Conservation (phyloP, 2,888 invertebrate genomes). For the Drosophila hawaiiensis region DNA sequence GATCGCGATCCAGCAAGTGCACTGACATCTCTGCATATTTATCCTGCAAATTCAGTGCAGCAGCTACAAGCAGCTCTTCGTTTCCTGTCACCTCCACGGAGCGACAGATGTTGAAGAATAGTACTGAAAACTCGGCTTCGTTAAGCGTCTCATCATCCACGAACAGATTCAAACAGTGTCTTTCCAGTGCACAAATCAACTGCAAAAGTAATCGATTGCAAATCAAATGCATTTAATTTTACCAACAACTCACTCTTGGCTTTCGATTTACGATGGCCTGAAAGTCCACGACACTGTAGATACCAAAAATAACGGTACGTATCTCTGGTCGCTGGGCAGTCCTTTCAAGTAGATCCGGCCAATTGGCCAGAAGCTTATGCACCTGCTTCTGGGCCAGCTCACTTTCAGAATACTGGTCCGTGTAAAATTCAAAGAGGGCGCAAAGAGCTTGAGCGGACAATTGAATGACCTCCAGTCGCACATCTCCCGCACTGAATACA, state of each 20-base stretch:
- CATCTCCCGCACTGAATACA: conserved; percentile 30
- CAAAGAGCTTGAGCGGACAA: conserved; percentile 49
- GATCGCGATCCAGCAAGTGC: conserved; percentile 2
- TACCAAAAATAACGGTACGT: conserved; percentile 48
- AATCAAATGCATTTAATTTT: neutral
- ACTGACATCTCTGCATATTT: conserved; percentile 15
- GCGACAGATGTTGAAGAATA: conserved; percentile 45
- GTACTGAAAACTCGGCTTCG: conserved; percentile 36
- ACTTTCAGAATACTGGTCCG: conserved; percentile 17
- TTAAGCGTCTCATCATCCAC: conserved; percentile 47
- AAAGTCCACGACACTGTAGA: conserved; percentile 56
- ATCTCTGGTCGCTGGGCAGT: neutral
- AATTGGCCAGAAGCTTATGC: conserved; percentile 36
- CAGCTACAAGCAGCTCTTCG: conserved; percentile 21
- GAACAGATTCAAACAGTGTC: conserved; percentile 39
- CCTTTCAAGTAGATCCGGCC: conserved; percentile 44
- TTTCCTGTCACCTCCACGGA: conserved; percentile 55
- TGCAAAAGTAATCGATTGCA: conserved; percentile 13
- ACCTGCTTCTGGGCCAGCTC: conserved; percentile 37
- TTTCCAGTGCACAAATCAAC: conserved; percentile 51
- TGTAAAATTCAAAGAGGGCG: conserved; percentile 46
- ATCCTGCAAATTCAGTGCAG: conserved; percentile 28
- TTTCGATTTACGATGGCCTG: conserved; percentile 5
- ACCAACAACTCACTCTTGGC: conserved; percentile 26
- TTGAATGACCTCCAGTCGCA: conserved; percentile 43